phyloP scores from a whole-genome alignment of 2,888 invertebrate genomes.

The Sinhomidia bicolor region DNA sequence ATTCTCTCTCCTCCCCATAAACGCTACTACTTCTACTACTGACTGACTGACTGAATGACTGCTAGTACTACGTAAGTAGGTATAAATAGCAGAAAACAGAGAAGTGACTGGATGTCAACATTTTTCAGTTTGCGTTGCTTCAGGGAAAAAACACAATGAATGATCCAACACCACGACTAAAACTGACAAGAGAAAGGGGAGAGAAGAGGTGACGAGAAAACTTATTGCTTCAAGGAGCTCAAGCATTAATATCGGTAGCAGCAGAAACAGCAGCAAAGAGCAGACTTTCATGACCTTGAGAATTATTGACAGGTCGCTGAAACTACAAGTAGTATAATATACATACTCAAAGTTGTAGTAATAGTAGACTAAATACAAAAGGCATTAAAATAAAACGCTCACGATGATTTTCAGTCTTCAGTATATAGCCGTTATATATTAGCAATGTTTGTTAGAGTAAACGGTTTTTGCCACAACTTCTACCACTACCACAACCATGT shows the following conservation, averaged over 20 bases:
- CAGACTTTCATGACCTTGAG: conserved; percentile 56
- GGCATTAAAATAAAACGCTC: not conserved
- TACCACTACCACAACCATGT: not conserved
- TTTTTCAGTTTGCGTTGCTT: conserved; percentile 39
- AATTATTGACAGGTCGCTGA: conserved; percentile 66
- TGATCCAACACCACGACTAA: not conserved
- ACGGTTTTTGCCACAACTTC: not conserved
- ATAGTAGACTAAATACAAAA: too few species aligned
- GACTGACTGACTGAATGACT: not conserved
- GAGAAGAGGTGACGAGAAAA: conserved; percentile 5
- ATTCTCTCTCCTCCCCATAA: not conserved
- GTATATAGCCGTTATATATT: not conserved
- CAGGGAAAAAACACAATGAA: not conserved
- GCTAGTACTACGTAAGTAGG: too few species aligned
- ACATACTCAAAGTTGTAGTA: not conserved
- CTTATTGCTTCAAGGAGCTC: conserved; percentile 34
- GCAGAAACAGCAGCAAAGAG: not conserved
- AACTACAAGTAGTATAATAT: not conserved
- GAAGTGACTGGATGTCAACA: conserved; percentile 43
- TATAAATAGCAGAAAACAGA: not conserved
- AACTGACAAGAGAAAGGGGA: conserved; percentile 14
- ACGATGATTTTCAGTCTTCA: not conserved
- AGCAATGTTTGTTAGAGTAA: conserved; percentile 2
- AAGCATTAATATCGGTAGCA: not conserved
- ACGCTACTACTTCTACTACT: not conserved